A percentile compares a stretch with the other conserved stretches of the same genome.
phyloP scores from a whole-genome alignment of 2,113 vertebrate species.

The Dasyurus viverrinus region DNA sequence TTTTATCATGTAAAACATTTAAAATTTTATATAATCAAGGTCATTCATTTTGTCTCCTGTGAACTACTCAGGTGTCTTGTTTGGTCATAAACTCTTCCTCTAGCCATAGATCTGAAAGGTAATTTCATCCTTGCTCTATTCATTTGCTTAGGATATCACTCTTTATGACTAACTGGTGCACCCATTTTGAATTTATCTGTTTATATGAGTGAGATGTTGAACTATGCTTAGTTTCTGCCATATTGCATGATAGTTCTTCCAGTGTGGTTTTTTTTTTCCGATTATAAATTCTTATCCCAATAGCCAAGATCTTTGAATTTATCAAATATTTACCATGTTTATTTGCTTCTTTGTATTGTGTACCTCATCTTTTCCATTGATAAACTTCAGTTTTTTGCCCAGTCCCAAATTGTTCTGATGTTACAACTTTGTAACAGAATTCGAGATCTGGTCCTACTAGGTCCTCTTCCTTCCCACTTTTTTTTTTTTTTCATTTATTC shows the following conservation, averaged over 20 bases:
- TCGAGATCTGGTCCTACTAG: background rate
- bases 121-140: too few relatives aligned
- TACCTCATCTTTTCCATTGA: background rate
- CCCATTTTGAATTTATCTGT: too few relatives aligned
- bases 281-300: background rate
- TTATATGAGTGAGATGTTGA: too few relatives aligned
- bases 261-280: background rate
- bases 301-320: background rate
- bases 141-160: too few relatives aligned
- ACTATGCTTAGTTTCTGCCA: too few relatives aligned
- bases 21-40: too few relatives aligned
- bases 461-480: background rate
- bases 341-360: background rate
- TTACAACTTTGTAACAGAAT: background rate
- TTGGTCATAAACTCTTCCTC: too few relatives aligned
- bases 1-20: too few relatives aligned
- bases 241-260: background rate
- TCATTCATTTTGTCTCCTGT: too few relatives aligned
- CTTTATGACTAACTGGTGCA: too few relatives aligned
- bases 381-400: background rate
- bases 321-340: background rate
- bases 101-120: too few relatives aligned
- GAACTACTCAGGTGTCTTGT: too few relatives aligned
- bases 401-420: background rate
- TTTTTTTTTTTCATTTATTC: background rate